A percentile compares a stretch with the other conserved stretches of the same genome.
Conservation (phyloP, 1,140 invertebrate species). For the Paraescarpia echinospica region DNA sequence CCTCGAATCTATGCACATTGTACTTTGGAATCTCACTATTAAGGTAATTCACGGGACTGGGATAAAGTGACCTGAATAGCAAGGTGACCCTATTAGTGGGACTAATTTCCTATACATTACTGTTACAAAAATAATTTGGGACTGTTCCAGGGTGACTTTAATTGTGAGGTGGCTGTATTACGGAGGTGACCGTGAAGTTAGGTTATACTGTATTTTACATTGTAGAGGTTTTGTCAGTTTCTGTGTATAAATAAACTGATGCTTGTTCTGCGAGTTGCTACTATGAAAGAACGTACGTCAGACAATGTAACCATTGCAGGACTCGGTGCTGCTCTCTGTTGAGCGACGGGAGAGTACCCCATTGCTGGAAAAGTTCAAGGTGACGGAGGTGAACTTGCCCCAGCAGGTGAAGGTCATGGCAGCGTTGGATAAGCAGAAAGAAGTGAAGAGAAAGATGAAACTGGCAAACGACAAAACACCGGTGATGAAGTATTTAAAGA, state of each 20-base stretch:
- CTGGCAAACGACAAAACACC: conserved; percentile 64
- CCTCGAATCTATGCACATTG: too few relatives aligned
- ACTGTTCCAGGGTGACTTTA: too few relatives aligned
- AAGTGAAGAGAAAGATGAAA: conserved; percentile 59
- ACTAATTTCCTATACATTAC: too few relatives aligned
- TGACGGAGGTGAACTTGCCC: conserved; percentile 50
- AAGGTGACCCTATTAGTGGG: too few relatives aligned
- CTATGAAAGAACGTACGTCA: conserved; percentile 27
- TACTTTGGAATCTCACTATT: too few relatives aligned
- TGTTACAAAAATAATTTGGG: too few relatives aligned
- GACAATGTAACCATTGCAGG: conserved; percentile 44
- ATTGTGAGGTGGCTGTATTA: too few relatives aligned
- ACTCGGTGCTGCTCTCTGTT: neutral
- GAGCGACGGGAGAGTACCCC: conserved; percentile 54
- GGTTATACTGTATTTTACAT: too few relatives aligned
- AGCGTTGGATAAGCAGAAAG: conserved; percentile 55
- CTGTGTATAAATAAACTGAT: neutral
- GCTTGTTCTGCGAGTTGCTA: neutral
- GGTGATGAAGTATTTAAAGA: conserved; percentile 84
- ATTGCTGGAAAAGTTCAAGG: conserved; percentile 53
- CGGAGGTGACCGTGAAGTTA: too few relatives aligned
- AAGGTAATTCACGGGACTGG: too few relatives aligned
- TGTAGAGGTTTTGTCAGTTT: neutral
- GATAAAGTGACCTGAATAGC: too few relatives aligned
- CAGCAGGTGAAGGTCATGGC: conserved; percentile 49